Percentiles rank a stretch among this genome's conserved stretches.
Evolutionary conservation across 2,888 invertebrate species (phyloP).

Genomic region (Hirudinaria manillensis): DNA sequence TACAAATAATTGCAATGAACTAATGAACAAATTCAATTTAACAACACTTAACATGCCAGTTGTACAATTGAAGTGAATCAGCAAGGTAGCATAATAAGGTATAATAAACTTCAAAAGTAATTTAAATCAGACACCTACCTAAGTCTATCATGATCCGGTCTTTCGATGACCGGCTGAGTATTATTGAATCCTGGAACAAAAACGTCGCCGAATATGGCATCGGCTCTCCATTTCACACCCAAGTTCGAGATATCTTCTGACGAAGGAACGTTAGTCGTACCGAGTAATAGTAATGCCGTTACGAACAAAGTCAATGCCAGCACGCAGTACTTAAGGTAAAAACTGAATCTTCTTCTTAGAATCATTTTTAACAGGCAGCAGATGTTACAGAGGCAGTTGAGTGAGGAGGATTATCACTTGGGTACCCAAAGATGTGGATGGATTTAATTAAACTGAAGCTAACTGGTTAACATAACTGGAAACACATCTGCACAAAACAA

Average conservation of each 20-base stretch:
- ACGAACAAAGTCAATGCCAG: neutral
- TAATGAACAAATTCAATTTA: neutral
- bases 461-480: too few species aligned
- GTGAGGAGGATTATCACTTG: too few species aligned
- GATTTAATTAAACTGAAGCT: too few species aligned
- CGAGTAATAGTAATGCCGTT: neutral
- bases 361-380: neutral
- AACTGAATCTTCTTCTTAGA: constrained; percentile 17
- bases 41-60: too few species aligned
- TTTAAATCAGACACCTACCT: constrained; percentile 23
- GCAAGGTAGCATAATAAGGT: neutral
- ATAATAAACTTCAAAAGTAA: neutral
- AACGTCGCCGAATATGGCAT: constrained; percentile 7
- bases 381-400: too few species aligned
- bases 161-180: constrained; percentile 32
- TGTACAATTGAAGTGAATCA: too few species aligned
- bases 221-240: constrained; percentile 14
- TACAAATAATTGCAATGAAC: too few species aligned
- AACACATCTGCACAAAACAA: too few species aligned
- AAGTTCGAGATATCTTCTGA: constrained; percentile 9
- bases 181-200: neutral
- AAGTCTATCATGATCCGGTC: constrained; percentile 34
- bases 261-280: neutral
- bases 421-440: too few species aligned
- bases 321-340: neutral